Percentiles rank a stretch among this genome's conserved stretches.
Conservation (phyloP, 2,113 vertebrate genomes). For the Neolamprologus fasciatus region DNA sequence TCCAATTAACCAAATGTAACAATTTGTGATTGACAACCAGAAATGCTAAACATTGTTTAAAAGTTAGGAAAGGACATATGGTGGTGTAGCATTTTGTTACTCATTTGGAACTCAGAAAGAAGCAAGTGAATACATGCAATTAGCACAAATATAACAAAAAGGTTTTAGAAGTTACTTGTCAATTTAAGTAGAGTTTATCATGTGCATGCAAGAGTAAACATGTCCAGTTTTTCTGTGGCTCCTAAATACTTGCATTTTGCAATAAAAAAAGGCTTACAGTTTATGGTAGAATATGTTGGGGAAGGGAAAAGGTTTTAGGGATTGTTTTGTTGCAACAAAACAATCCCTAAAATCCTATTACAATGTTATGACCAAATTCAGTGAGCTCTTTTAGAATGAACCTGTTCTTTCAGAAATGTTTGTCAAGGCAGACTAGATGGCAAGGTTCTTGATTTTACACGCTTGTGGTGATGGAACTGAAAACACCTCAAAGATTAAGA, state of each 20-base stretch:
- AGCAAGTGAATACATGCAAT: background rate
- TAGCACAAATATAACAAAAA: background rate
- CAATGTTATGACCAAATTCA: background rate
- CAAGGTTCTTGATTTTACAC: background rate
- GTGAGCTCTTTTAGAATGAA: background rate
- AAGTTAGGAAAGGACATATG: background rate
- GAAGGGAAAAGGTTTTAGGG: background rate
- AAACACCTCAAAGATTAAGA: background rate
- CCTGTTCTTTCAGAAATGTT: background rate
- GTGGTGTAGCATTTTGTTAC: background rate
- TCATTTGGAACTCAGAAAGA: background rate
- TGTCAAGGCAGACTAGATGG: background rate
- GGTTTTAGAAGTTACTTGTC: background rate
- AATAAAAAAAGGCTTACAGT: background rate
- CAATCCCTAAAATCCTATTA: background rate
- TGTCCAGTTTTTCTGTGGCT: background rate
- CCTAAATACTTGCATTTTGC: background rate
- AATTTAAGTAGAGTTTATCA: background rate
- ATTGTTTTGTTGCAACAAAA: background rate
- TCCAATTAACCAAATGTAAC: constrained; percentile 9
- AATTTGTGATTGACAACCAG: constrained; percentile 12
- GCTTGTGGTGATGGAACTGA: background rate
- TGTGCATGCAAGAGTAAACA: background rate
- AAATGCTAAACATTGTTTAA: background rate
- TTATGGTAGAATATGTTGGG: background rate